A percentile compares a stretch with the other conserved stretches of the same genome.
phyloP scores from a whole-genome alignment of 2,888 invertebrate species.

The Syrphus vitripennis region DNA sequence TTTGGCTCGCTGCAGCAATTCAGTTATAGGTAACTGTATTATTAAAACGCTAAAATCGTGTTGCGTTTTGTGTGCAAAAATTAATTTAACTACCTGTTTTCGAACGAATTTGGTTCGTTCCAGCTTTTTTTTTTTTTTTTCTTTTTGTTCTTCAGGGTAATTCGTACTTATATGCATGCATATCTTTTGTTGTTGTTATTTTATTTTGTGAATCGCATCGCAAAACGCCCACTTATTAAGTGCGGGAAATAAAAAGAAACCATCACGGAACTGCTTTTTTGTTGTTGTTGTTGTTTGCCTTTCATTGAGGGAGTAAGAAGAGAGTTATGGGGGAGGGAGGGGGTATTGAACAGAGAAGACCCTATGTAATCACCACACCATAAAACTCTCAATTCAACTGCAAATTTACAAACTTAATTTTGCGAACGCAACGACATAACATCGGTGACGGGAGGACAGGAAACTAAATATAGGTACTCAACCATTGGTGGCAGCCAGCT shows the following conservation, averaged over 20 bases:
- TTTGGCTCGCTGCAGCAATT: conserved; percentile 2
- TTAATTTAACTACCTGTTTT: conserved; percentile 69
- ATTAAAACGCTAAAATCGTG: conserved; percentile 57
- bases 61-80: conserved; percentile 66
- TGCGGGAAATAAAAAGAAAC: conserved; percentile 27
- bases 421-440: conserved; percentile 53
- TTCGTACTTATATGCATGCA: conserved; percentile 3
- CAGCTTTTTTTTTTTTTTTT: conserved; percentile 45
- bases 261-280: conserved; percentile 15
- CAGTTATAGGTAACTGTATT: conserved; percentile 33
- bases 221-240: conserved; percentile 65
- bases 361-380: conserved; percentile 65
- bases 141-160: conserved; percentile 13
- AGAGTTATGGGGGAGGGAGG: too few species aligned
- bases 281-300: neutral
- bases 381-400: conserved; percentile 59
- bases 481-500: neutral
- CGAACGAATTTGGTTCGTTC: conserved; percentile 61
- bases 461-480: neutral
- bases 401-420: conserved; percentile 59
- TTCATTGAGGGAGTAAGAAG: neutral
- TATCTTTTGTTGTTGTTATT: conserved; percentile 19
- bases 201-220: conserved; percentile 35
- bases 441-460: conserved; percentile 21
- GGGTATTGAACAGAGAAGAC: neutral